Evolutionary conservation across 2,888 invertebrate species (phyloP).

Genomic region (Latrodectus hesperus): DNA sequence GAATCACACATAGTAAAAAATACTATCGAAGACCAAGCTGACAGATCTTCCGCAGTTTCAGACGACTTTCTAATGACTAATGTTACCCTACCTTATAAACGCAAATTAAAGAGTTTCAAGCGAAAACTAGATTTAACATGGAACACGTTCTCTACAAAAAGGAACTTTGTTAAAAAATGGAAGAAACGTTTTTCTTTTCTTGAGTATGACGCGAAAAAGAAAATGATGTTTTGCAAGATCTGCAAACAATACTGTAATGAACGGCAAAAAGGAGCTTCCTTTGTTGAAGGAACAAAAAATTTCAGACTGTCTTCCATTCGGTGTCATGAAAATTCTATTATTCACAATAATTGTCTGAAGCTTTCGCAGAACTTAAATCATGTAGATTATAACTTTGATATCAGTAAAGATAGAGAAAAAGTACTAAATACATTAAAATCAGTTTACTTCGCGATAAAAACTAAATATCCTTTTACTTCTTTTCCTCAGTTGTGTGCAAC

Average conservation of each 20-base stretch:
- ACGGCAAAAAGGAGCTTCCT: conserved; percentile 1
- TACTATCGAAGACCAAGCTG: too few species aligned
- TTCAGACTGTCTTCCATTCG: conserved; percentile 29
- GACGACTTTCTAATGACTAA: too few species aligned
- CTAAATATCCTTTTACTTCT: conserved; percentile 30
- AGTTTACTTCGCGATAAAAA: conserved; percentile 44
- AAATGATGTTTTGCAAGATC: conserved; percentile 47
- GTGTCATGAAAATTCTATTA: conserved; percentile 32
- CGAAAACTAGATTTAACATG: background rate
- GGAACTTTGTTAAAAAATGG: conserved; percentile 41
- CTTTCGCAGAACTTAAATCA: background rate
- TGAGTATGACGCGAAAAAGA: conserved; percentile 36
- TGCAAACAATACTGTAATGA: conserved; percentile 32
- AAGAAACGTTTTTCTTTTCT: conserved; percentile 33
- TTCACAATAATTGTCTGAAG: conserved; percentile 33
- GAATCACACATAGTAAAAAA: too few species aligned
- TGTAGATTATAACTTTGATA: background rate
- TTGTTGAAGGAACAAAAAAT: conserved; percentile 41
- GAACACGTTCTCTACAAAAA: background rate
- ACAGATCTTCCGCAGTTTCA: too few species aligned
- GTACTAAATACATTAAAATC: conserved; percentile 33
- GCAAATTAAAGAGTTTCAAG: too few species aligned
- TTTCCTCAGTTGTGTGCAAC: conserved; percentile 47
- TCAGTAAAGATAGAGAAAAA: conserved; percentile 20
- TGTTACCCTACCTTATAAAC: too few species aligned